Evolutionary conservation across 2,888 invertebrate species (phyloP).

Genomic region (Tipula confusa): DNA sequence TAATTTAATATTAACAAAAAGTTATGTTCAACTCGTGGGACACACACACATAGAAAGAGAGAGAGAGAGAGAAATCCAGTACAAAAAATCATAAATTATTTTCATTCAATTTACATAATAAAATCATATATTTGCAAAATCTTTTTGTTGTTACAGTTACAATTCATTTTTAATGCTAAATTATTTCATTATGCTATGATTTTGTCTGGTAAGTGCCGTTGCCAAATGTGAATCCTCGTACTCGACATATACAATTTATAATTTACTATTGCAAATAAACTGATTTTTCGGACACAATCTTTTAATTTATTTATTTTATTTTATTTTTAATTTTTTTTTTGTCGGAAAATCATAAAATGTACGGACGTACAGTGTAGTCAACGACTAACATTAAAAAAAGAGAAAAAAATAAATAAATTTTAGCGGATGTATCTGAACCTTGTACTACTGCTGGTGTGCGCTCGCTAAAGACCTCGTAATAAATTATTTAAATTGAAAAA

Average conservation of each 20-base stretch:
- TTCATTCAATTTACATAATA: not conserved
- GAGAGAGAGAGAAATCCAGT: too few relatives aligned
- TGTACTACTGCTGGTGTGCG: too few relatives aligned
- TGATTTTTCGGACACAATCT: not conserved
- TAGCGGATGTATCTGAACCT: not conserved
- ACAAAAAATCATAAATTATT: not conserved
- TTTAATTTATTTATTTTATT: not conserved
- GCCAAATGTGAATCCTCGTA: not conserved
- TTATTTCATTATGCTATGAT: not conserved
- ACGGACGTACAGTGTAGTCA: not conserved
- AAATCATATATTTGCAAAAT: not conserved
- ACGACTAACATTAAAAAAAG: too few relatives aligned
- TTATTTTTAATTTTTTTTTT: too few relatives aligned
- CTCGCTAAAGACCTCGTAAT: not conserved
- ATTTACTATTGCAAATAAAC: not conserved
- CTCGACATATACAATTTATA: not conserved
- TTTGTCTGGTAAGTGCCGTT: not conserved
- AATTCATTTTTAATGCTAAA: not conserved
- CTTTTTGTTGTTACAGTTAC: not conserved
- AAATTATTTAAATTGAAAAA: conserved; percentile 25
- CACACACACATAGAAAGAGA: too few relatives aligned
- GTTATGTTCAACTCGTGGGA: too few relatives aligned
- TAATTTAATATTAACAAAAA: not conserved
- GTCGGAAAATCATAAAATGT: not conserved
- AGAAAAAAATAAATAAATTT: not conserved